Evolutionary conservation across 2,888 invertebrate genomes (phyloP).

Genomic region (Liodrosophila aerea): DNA sequence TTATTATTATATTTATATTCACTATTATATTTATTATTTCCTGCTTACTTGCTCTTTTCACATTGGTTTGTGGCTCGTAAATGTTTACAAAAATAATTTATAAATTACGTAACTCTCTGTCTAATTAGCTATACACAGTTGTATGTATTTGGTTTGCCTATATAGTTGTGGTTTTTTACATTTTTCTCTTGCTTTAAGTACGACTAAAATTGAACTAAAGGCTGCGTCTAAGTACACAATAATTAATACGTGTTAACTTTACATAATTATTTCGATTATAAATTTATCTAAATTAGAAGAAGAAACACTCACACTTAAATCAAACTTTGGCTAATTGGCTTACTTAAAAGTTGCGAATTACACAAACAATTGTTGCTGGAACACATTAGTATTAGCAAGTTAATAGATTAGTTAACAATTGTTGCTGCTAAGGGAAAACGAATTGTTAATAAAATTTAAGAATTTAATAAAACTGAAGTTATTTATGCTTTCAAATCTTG

Average conservation of each 20-base stretch:
- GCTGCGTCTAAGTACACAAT: conserved; percentile 32
- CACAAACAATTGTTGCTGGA: conserved; percentile 64
- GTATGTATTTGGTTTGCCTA: conserved; percentile 9
- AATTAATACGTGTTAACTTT: conserved; percentile 10
- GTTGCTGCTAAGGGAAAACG: too few relatives aligned
- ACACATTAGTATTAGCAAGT: conserved; percentile 63
- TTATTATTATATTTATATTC: conserved; percentile 17
- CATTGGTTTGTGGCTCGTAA: conserved; percentile 58
- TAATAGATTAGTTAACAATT: conserved; percentile 31
- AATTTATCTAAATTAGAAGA: conserved; percentile 62
- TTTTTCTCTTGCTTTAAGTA: conserved; percentile 32
- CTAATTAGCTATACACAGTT: conserved; percentile 29
- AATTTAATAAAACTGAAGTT: too few relatives aligned
- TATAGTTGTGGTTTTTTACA: conserved; percentile 41
- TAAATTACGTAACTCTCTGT: conserved; percentile 70
- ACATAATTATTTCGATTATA: conserved; percentile 17
- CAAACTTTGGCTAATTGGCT: conserved; percentile 70
- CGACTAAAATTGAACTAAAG: conserved; percentile 67
- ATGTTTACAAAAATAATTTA: conserved; percentile 75
- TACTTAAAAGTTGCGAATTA: conserved; percentile 10
- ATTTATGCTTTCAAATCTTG: too few relatives aligned
- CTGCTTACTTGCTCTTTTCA: conserved; percentile 13
- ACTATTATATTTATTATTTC: too few relatives aligned
- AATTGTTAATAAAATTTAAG: background rate
- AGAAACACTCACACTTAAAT: conserved; percentile 39